Conservation (phyloP, 1,140 invertebrate species). For the Drosophila tani region DNA sequence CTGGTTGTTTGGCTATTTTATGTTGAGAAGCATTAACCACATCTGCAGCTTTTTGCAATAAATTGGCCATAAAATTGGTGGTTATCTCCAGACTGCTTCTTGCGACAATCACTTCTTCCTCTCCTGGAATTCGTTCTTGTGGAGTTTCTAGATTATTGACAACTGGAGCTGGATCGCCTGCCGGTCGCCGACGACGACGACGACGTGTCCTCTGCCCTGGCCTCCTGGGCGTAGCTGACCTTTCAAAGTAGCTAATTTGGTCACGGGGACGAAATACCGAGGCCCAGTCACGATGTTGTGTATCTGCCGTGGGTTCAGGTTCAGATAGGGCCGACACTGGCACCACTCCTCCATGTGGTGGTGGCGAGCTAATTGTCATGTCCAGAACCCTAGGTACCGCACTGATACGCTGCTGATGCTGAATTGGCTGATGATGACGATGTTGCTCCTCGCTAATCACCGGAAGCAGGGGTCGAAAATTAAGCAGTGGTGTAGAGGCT, state of each 20-base stretch:
- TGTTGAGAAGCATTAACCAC: background rate
- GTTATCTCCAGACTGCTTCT: slow-evolving; percentile 27
- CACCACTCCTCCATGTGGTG: background rate
- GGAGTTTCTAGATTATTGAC: background rate
- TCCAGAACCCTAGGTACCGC: slow-evolving; percentile 27
- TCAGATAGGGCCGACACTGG: background rate
- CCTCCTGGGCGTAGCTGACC: background rate
- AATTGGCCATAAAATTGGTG: slow-evolving; percentile 29
- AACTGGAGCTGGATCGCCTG: background rate
- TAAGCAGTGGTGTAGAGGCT: slow-evolving; percentile 37
- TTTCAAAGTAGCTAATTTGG: slow-evolving; percentile 18
- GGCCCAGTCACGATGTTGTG: slow-evolving; percentile 34
- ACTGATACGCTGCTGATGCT: slow-evolving; percentile 13
- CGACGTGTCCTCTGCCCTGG: background rate
- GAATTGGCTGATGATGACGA: background rate
- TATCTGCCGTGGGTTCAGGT: background rate
- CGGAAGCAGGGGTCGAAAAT: slow-evolving; percentile 40
- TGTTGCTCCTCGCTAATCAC: slow-evolving; percentile 58
- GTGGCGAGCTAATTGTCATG: slow-evolving; percentile 5
- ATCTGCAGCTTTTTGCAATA: slow-evolving; percentile 26
- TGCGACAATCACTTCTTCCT: background rate
- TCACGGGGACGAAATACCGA: slow-evolving; percentile 46
- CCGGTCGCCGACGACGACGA: background rate
- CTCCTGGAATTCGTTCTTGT: background rate
- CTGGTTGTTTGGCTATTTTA: too few relatives aligned